phyloP scores from a whole-genome alignment of 2,797 vertebrate genomes.

The Hydrolagus colliei region DNA sequence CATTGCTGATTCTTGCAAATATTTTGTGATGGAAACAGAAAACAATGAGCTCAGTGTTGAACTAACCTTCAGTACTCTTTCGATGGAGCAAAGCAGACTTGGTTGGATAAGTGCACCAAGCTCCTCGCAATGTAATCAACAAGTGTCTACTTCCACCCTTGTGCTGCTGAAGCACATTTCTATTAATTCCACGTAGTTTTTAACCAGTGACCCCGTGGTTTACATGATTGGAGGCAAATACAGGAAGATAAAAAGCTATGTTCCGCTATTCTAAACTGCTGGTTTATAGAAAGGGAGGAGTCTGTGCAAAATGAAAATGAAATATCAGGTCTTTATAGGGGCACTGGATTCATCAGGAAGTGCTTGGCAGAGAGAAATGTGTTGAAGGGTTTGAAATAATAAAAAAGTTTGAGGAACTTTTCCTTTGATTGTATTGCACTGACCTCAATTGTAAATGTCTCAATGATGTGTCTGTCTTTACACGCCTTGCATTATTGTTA shows the following conservation, averaged over 20 bases:
- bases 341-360: not conserved
- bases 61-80: constrained; percentile 13
- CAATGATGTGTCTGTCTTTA: not conserved
- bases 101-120: not conserved
- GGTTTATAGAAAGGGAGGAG: not conserved
- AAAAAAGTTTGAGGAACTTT: no score
- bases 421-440: no score
- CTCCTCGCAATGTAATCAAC: not conserved
- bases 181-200: not conserved
- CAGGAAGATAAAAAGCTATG: not conserved
- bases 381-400: not conserved
- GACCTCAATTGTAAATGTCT: not conserved
- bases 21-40: not conserved
- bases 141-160: not conserved
- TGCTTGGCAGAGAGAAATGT: not conserved
- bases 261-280: not conserved
- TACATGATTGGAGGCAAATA: not conserved
- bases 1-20: not conserved
- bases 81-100: not conserved
- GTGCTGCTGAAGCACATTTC: not conserved
- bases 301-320: not conserved
- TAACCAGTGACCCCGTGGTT: no score
- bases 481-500: no score
- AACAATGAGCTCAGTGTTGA: not conserved
- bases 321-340: not conserved